Percentiles rank a stretch among this genome's conserved stretches.
Evolutionary conservation across 2,113 vertebrate genomes (phyloP).

Genomic region (Passer domesticus): DNA sequence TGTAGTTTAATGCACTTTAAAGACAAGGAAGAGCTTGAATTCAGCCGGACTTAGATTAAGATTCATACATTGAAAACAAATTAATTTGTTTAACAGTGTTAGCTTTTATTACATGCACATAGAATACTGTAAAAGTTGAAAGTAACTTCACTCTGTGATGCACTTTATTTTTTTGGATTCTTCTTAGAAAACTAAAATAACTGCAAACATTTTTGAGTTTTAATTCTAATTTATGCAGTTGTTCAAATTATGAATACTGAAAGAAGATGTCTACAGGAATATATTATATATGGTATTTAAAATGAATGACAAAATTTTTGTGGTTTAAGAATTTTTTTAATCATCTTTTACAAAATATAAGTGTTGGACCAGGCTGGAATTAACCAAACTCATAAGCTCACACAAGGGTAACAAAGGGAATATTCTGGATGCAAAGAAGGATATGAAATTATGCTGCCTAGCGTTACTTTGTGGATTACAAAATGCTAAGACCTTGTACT

Average conservation of each 20-base stretch:
- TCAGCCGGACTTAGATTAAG: neutral
- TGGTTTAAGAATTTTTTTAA: neutral
- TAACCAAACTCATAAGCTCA: neutral
- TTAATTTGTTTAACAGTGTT: neutral
- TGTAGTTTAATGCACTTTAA: neutral
- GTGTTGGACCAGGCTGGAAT: neutral
- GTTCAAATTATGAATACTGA: neutral
- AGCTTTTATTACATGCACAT: neutral
- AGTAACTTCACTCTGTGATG: slow-evolving; percentile 9
- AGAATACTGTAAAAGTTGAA: neutral
- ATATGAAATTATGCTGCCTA: neutral
- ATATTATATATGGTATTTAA: neutral
- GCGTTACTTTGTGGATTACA: neutral
- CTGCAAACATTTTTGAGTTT: neutral
- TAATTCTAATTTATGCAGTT: neutral
- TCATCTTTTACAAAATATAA: neutral
- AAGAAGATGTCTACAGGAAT: neutral
- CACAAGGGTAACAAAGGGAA: neutral
- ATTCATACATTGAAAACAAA: neutral
- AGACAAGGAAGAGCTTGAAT: neutral
- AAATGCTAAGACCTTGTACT: slow-evolving; percentile 23
- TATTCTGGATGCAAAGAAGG: neutral
- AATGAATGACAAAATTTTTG: neutral
- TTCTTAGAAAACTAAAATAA: neutral
- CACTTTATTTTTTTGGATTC: slow-evolving; percentile 31